phyloP scores from a whole-genome alignment of 2,888 invertebrate species.

The Homarus gammarus region DNA sequence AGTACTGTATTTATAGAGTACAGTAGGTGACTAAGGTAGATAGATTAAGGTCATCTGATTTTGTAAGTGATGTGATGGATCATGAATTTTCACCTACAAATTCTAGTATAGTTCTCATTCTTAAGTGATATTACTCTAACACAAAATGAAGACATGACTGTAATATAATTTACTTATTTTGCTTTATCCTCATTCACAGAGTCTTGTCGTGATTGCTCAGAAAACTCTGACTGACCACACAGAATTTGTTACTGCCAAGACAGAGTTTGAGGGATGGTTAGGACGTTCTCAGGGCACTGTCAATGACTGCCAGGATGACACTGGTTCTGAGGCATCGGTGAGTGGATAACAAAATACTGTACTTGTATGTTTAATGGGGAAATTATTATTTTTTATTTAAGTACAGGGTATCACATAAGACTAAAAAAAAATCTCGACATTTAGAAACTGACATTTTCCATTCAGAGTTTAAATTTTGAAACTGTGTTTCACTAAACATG shows the following conservation, averaged over 20 bases:
- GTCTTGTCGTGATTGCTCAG: conserved; percentile 90
- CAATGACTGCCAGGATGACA: conserved; percentile 88
- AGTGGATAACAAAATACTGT: conserved; percentile 9
- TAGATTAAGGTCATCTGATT: too few species aligned
- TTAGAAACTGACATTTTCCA: not conserved
- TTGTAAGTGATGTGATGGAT: too few species aligned
- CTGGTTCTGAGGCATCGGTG: conserved; percentile 84
- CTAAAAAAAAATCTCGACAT: too few species aligned
- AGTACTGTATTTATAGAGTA: too few species aligned
- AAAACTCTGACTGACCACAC: conserved; percentile 94
- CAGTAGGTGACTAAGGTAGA: too few species aligned
- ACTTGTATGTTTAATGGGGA: too few species aligned
- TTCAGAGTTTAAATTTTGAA: not conserved
- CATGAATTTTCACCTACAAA: too few species aligned
- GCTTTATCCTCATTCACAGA: conserved; percentile 76
- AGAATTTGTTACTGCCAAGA: conserved; percentile 92
- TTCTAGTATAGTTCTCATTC: too few species aligned
- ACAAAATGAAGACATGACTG: not conserved
- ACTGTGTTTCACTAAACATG: not conserved
- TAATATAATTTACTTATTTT: not conserved
- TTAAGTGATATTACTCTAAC: too few species aligned
- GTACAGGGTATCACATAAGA: too few species aligned
- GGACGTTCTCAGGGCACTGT: conserved; percentile 89
- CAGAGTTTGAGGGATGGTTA: conserved; percentile 91
- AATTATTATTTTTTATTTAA: too few species aligned